phyloP scores from a whole-genome alignment of 2,888 invertebrate genomes.

The Orchesella flavescens region DNA sequence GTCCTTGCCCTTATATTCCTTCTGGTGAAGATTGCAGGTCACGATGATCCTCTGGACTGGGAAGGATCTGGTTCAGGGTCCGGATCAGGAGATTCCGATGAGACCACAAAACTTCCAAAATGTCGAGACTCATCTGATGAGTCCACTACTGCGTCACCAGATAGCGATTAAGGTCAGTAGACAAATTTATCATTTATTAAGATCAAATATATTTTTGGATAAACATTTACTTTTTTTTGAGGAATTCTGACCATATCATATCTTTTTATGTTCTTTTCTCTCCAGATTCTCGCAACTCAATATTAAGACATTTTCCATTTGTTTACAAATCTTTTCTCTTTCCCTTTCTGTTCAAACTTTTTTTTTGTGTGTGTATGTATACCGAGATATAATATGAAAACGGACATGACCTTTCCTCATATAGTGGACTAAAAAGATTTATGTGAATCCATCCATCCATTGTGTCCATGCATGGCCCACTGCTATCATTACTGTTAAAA shows the following conservation, averaged over 20 bases:
- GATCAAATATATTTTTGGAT: neutral
- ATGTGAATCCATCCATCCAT: too few species aligned
- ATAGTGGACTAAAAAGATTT: too few species aligned
- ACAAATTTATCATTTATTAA: too few species aligned
- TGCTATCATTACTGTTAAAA: neutral
- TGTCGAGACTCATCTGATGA: constrained; percentile 61
- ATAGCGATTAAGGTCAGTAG: constrained; percentile 53
- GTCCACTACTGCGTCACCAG: constrained; percentile 53
- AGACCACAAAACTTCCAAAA: constrained; percentile 71
- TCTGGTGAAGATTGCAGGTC: constrained; percentile 65
- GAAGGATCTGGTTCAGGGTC: constrained; percentile 74
- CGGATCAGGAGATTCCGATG: constrained; percentile 77
- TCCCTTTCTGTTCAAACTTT: constrained; percentile 11
- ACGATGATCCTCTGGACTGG: constrained; percentile 76
- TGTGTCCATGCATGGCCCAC: too few species aligned
- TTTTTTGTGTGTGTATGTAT: neutral
- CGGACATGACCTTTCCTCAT: too few species aligned
- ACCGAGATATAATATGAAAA: too few species aligned
- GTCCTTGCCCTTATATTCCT: constrained; percentile 68
- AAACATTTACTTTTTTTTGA: neutral
- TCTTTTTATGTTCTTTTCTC: neutral
- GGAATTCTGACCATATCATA: neutral
- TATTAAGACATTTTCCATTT: constrained; percentile 43
- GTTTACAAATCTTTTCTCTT: constrained; percentile 24
- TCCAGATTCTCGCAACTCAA: constrained; percentile 18